Evolutionary conservation across 2,113 vertebrate species (phyloP), one percentile per base, ranked within the genome.

Genomic region (Theristicus caerulescens): DNA sequence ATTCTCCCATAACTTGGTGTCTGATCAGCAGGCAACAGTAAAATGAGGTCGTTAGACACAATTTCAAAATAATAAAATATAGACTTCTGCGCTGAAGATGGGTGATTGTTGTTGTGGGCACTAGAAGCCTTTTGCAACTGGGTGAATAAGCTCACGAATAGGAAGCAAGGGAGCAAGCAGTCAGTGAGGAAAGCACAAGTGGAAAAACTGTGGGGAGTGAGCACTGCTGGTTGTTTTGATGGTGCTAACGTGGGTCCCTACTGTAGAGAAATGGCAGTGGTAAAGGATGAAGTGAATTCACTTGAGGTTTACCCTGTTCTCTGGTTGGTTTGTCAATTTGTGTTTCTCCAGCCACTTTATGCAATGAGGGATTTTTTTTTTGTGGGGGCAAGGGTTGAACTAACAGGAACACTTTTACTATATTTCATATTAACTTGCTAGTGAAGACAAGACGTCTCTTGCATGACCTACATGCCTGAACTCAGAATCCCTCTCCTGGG

Each of bases 371-470:
- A 32, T 7, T 58, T 79, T 95, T 94, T 79, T 51, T 32, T 25
- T n/a, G n/a, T n/a, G 74, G 40, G 67, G 55, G 64, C 64, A 94
- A 91, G 76, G 36, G 73, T 71, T 95, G 79, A 90, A 84, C 64
- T 86, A 90, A 77, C 82, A 93, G 88, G 83, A 95, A 92, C 40
- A 74, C 59, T 92, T 92, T 51, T 74, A 78, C 69, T 91, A 3
- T 87, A 94, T 93, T 93, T 96, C 83, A 67, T 86, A 65, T 71
- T 89, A 94, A 94, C 92, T 96, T 76, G 65, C 61, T 92, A 54
- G 86, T 74, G 88, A 95, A 92, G 88, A 96, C 96, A 96, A 96
- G 92, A 88, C 83, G 16, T 92, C 77, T 94, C 94, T 95, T 94
- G 88, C 95, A 78, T 76, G 80, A 91, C 86, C 76, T 93, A 67